Conservation (phyloP, 2,797 vertebrate species). For the Arremon brunneinucha region DNA sequence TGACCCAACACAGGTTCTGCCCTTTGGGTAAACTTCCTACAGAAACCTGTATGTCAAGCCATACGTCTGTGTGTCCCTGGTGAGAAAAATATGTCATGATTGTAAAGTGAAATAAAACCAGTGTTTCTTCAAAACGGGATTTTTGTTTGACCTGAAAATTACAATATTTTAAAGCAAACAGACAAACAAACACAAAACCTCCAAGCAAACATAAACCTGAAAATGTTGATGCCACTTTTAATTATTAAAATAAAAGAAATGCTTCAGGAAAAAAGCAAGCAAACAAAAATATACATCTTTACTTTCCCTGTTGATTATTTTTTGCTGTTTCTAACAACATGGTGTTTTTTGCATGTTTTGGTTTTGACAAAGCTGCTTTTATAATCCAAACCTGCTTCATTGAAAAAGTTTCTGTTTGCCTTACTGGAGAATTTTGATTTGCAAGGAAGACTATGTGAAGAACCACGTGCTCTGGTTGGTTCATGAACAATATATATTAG, state of each 20-base stretch:
- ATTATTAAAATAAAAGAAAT: not conserved
- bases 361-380: not conserved
- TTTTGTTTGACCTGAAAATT: not conserved
- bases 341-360: rapidly evolving
- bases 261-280: not conserved
- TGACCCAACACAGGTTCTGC: not conserved
- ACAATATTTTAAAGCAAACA: not conserved
- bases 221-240: not conserved
- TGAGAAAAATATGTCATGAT: not conserved
- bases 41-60: not conserved
- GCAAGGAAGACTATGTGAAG: not conserved
- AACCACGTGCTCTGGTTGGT: not conserved
- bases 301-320: not conserved
- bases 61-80: not conserved
- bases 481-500: rapidly evolving
- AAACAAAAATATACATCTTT: not conserved
- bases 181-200: not conserved
- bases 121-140: rapidly evolving
- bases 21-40: not conserved
- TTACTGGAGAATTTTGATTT: not conserved
- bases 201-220: not conserved
- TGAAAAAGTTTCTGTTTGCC: not conserved
- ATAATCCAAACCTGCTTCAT: not conserved
- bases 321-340: not conserved
- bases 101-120: not conserved